A percentile compares a stretch with the other conserved stretches of the same genome.
Conservation (phyloP, 2,888 invertebrate species). For the Lasioglossum zephyrum region DNA sequence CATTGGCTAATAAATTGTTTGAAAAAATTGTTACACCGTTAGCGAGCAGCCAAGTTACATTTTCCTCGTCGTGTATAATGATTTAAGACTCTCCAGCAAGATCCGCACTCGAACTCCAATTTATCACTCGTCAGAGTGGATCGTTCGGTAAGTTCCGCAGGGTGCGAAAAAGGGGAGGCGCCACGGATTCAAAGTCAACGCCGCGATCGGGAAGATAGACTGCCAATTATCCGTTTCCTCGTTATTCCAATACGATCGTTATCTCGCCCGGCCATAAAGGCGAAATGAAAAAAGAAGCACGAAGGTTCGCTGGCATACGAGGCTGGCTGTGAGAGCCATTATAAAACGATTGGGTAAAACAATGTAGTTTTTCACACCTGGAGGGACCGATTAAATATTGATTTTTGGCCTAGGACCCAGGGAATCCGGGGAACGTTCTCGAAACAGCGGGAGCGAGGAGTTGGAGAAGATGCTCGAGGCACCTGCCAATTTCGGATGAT, state of each 20-base stretch:
- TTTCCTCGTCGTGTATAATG: neutral
- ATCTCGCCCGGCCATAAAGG: conserved; percentile 43
- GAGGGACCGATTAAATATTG: conserved; percentile 72
- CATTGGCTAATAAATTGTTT: neutral
- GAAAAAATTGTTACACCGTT: neutral
- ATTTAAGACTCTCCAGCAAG: neutral
- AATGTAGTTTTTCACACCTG: conserved; percentile 77
- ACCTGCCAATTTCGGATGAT: conserved; percentile 75
- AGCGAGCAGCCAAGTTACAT: neutral
- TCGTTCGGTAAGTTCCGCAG: neutral
- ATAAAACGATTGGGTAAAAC: conserved; percentile 57
- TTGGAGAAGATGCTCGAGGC: conserved; percentile 40
- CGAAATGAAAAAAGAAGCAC: neutral
- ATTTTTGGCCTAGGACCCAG: conserved; percentile 58
- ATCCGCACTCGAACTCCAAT: neutral
- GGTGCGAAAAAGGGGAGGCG: conserved; percentile 55
- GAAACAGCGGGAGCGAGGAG: conserved; percentile 21
- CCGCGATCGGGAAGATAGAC: conserved; percentile 57
- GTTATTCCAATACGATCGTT: conserved; percentile 65
- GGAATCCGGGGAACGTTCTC: conserved; percentile 14
- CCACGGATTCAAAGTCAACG: conserved; percentile 26
- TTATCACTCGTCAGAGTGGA: conserved; percentile 6
- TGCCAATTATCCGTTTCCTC: conserved; percentile 59
- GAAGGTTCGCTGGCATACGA: conserved; percentile 25
- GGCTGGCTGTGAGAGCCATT: conserved; percentile 53